Evolutionary conservation across 53 echinoderm and acorn worm species (phyloP), one percentile per base, ranked within the genome.

Genomic region (Temnopleurus reevesii): DNA sequence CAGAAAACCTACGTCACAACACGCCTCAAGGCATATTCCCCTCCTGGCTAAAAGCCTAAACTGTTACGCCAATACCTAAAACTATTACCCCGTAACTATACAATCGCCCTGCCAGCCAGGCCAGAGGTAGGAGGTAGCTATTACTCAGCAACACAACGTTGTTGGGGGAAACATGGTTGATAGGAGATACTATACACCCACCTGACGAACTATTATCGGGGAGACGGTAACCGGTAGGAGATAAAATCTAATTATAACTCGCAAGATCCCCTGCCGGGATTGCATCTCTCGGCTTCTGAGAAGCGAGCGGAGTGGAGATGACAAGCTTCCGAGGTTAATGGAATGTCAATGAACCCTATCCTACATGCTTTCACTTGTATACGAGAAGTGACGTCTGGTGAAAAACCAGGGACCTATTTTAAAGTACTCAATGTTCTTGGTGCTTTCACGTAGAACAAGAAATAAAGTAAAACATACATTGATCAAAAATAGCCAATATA

Each of bases 91-190:
- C n/a, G n/a, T n/a, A n/a, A n/a, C n/a, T n/a, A n/a, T n/a, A n/a
- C n/a, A n/a, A n/a, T n/a, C n/a, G n/a, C n/a, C n/a, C n/a, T n/a
- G n/a, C n/a, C n/a, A n/a, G n/a, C 38, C 19, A 38, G 15, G 43
- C 71, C 41, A 71, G 30, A 38, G 36, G 41, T 41, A 71, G 12
- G 34, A 33, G 63, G 30, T 63, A 63, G 63, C 26, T 63, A 71
- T 71, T 71, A 71, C 71, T 71, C 71, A 71, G 33, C 71, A 71
- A n/a, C 71, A 71, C 21, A 41, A 71, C 41, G 71, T 13, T 71
- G 9, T 4, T 38, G 63, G 33, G 19, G 41, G 71, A 71, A 71
- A 71, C 41, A 41, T 41, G 71, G 71, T 71, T 41, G 36, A 71
- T 71, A 23, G 71, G n/a, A 71, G 71, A 71, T 38, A 63, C 23